Conservation (phyloP, 1,140 invertebrate species). For the Halictus rubicundus region DNA sequence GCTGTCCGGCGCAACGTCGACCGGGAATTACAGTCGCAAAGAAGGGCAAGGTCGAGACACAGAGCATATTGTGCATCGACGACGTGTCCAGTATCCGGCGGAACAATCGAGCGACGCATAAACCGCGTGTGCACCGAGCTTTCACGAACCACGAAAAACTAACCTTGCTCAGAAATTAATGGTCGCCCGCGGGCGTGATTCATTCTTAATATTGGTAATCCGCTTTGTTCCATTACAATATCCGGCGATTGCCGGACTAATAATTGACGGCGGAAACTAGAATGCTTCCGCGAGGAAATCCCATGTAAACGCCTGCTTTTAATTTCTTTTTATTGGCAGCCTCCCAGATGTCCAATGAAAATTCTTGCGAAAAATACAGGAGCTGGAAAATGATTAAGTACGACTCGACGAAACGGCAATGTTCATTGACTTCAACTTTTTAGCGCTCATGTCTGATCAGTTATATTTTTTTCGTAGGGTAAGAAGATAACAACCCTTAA, state of each 20-base stretch:
- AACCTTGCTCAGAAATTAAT: slow-evolving; percentile 26
- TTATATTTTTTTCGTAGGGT: too few species aligned
- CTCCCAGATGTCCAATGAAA: too few species aligned
- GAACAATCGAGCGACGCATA: slow-evolving; percentile 17
- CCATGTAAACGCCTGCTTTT: too few species aligned
- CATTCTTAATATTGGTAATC: slow-evolving; percentile 10
- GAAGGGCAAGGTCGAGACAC: slow-evolving; percentile 44
- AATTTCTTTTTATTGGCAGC: too few species aligned
- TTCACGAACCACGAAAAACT: slow-evolving; percentile 20
- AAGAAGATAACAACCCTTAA: too few species aligned
- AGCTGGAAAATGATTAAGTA: too few species aligned
- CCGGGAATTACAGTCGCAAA: slow-evolving; percentile 29
- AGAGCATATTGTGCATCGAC: slow-evolving; percentile 18
- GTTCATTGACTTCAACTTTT: too few species aligned
- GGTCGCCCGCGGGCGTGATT: background rate
- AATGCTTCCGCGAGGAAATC: too few species aligned
- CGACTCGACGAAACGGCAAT: too few species aligned
- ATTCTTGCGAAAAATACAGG: too few species aligned
- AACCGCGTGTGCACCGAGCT: background rate
- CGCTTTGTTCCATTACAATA: background rate
- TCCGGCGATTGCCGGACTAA: background rate
- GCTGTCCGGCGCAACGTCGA: slow-evolving; percentile 33
- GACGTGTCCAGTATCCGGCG: background rate
- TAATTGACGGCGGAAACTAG: background rate
- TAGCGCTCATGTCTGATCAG: too few species aligned